These are phyloP conservation scores for Hippocampus comes DNA, from an alignment of 2,113 vertebrate genomes.

Conservation along the genomic window DNA sequence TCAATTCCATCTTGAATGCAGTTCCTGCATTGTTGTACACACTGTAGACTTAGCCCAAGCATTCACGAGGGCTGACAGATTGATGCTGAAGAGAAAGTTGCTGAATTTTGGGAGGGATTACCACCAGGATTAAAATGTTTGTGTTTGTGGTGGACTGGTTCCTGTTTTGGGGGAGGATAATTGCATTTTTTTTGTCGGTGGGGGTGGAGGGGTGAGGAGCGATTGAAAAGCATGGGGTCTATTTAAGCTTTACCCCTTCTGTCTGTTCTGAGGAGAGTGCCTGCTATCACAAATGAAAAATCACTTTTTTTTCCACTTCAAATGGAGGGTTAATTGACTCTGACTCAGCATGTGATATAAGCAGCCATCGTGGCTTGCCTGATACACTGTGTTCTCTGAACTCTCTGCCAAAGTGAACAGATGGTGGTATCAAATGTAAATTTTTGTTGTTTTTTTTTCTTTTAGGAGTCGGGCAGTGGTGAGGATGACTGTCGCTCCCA, in stretches of 20 bases:
- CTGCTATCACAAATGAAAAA: constrained; percentile 33
- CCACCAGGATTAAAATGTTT: constrained; percentile 53
- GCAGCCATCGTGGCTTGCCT: constrained; percentile 1
- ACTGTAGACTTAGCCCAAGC: constrained; percentile 2
- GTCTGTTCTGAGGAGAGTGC: constrained; percentile 21
- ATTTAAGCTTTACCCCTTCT: constrained; percentile 34
- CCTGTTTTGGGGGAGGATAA: constrained; percentile 45
- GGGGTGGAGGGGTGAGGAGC: neutral
- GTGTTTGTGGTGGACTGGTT: constrained; percentile 22
- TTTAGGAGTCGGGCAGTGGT: constrained; percentile 89
- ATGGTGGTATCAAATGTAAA: neutral
- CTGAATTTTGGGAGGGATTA: constrained; percentile 61
- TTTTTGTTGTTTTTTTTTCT: neutral
- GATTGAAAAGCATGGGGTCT: constrained; percentile 20
- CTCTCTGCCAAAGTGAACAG: constrained; percentile 4
- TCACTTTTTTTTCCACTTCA: neutral
- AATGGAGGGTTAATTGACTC: constrained; percentile 31
- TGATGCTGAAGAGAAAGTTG: constrained; percentile 60
- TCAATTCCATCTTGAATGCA: neutral
- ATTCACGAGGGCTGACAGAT: constrained; percentile 32
- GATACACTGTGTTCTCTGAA: constrained; percentile 5
- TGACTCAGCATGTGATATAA: constrained; percentile 16
- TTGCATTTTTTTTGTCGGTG: constrained; percentile 28
- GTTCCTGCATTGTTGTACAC: neutral
- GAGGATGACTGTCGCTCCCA: constrained; percentile 92